Evolutionary conservation across 2,113 vertebrate genomes (phyloP).

Genomic region (Eurystomus gularis): DNA sequence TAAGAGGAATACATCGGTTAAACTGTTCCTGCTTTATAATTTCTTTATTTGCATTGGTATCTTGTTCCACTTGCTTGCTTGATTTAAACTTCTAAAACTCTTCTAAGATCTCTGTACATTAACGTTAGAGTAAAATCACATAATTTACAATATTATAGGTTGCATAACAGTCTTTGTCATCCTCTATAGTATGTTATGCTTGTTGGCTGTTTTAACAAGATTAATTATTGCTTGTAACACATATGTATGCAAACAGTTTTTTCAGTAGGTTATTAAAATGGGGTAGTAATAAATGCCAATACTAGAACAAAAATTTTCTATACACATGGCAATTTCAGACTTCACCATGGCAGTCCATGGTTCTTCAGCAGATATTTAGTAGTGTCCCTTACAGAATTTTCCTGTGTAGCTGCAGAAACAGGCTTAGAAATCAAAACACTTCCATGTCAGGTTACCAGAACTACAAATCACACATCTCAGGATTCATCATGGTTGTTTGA

Average conservation of each 20-base stretch:
- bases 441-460: not conserved
- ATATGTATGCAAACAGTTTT: not conserved
- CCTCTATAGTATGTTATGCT: not conserved
- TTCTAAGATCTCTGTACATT: not conserved
- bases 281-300: not conserved
- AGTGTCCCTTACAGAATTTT: not conserved
- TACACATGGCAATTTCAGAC: not conserved
- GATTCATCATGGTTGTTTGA: not conserved
- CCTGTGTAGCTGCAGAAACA: not conserved
- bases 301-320: not conserved
- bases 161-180: not conserved
- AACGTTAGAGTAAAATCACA: not conserved
- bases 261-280: not conserved
- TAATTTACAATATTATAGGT: not conserved
- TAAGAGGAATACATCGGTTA: conserved; percentile 29
- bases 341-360: not conserved
- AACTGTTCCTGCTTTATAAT: not conserved
- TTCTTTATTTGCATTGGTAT: not conserved
- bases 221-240: not conserved
- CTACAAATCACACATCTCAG: not conserved
- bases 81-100: not conserved
- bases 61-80: not conserved
- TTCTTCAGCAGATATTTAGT: not conserved
- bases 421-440: not conserved
- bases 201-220: conserved; percentile 15